Percentiles rank a stretch among this genome's conserved stretches.
Conservation (phyloP, 2,888 invertebrate species). For the Autographa pulchrina region DNA sequence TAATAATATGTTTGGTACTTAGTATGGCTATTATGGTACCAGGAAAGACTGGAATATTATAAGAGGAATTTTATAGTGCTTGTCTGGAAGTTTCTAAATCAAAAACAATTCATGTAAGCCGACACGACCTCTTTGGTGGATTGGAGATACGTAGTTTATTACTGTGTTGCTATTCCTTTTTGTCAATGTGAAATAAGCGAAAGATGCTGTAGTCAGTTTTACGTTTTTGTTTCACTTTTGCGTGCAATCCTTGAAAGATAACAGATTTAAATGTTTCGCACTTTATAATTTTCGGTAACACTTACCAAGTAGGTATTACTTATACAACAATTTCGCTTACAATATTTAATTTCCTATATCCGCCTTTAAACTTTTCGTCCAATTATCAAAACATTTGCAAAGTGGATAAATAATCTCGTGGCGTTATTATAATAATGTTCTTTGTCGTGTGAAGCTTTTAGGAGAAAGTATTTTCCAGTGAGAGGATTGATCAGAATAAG, state of each 20-base stretch:
- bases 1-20: slow-evolving; percentile 8
- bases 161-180: too few species aligned
- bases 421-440: slow-evolving; percentile 38
- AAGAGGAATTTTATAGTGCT: not conserved
- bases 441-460: slow-evolving; percentile 29
- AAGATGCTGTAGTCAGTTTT: too few species aligned
- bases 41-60: not conserved
- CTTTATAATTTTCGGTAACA: not conserved
- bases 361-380: slow-evolving; percentile 11
- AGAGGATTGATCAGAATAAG: slow-evolving; percentile 17
- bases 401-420: slow-evolving; percentile 31
- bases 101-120: too few species aligned
- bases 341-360: slow-evolving; percentile 22
- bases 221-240: not conserved
- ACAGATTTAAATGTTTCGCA: not conserved
- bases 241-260: not conserved
- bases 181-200: too few species aligned
- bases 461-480: slow-evolving; percentile 50
- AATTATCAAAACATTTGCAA: slow-evolving; percentile 33
- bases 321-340: not conserved
- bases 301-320: not conserved
- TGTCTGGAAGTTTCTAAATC: not conserved
- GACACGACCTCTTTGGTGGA: too few species aligned
- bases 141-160: not conserved
- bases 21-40: not conserved